Percentiles rank a stretch among this genome's conserved stretches.
phyloP scores from a whole-genome alignment of 2,888 invertebrate genomes.

The Fragum fragum region DNA sequence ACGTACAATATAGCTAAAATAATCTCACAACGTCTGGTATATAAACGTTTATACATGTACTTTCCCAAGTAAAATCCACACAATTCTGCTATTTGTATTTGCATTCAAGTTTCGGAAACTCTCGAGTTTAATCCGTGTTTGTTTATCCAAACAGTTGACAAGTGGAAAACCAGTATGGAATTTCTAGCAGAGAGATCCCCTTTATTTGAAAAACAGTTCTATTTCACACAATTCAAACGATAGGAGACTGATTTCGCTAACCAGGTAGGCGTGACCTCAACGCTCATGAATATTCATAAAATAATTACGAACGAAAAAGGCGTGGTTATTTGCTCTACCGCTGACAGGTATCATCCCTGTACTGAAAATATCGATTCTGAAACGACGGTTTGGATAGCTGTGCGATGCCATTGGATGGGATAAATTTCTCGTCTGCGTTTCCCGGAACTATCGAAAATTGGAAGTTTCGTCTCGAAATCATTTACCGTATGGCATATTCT shows the following conservation, averaged over 20 bases:
- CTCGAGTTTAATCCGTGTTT: constrained; percentile 58
- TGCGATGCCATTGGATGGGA: constrained; percentile 2
- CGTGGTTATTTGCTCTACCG: background rate
- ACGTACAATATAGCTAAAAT: no score
- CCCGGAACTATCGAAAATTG: background rate
- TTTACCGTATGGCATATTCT: constrained; percentile 7
- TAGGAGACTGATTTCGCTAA: constrained; percentile 36
- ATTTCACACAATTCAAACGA: constrained; percentile 41
- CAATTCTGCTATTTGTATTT: constrained; percentile 20
- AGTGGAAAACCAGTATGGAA: constrained; percentile 49
- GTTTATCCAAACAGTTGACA: constrained; percentile 60
- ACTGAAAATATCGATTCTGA: background rate
- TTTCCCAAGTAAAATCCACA: background rate
- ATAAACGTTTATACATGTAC: no score
- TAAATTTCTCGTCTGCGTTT: background rate
- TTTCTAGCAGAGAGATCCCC: constrained; percentile 52
- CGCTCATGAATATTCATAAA: constrained; percentile 17
- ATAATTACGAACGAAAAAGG: background rate
- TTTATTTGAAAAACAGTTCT: constrained; percentile 67
- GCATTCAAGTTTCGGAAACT: constrained; percentile 20
- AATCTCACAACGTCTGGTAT: no score
- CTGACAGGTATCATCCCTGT: constrained; percentile 19
- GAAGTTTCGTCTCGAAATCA: background rate
- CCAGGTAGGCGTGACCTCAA: constrained; percentile 45
- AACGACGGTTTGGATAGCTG: background rate